These are phyloP conservation scores for Lydus trimaculatus DNA, from an alignment of 2,888 invertebrate genomes.

Conservation along the genomic window DNA sequence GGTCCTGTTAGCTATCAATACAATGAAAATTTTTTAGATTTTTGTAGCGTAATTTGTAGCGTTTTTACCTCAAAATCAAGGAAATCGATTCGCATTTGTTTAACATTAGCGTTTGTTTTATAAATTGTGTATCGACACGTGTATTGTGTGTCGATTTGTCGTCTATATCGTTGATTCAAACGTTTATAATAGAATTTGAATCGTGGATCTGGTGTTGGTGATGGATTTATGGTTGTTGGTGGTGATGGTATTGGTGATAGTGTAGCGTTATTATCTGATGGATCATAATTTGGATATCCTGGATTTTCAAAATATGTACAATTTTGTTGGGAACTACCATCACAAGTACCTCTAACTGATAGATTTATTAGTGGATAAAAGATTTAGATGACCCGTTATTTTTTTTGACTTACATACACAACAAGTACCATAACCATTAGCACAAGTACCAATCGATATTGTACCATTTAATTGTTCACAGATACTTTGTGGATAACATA, in stretches of 20 bases:
- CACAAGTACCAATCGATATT: constrained; percentile 73
- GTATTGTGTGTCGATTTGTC: constrained; percentile 53
- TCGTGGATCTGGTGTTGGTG: constrained; percentile 51
- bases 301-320: constrained; percentile 78
- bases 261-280: constrained; percentile 45
- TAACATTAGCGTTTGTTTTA: constrained; percentile 67
- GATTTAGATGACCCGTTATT: not conserved
- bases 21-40: too few species aligned
- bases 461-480: constrained; percentile 70
- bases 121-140: constrained; percentile 71
- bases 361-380: too few species aligned
- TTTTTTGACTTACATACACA: constrained; percentile 72
- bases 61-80: constrained; percentile 75
- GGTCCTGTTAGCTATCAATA: constrained; percentile 71
- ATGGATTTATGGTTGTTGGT: constrained; percentile 36
- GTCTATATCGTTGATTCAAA: constrained; percentile 20
- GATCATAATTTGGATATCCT: constrained; percentile 67
- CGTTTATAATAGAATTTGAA: constrained; percentile 23
- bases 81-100: constrained; percentile 76
- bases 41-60: too few species aligned
- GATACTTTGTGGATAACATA: constrained; percentile 73
- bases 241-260: constrained; percentile 40
- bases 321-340: constrained; percentile 67
- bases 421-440: constrained; percentile 76
- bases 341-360: constrained; percentile 73